A percentile compares a stretch with the other conserved stretches of the same genome.
phyloP scores from a whole-genome alignment of 2,888 invertebrate genomes.

The Acanthococcus lagerstroemiae region DNA sequence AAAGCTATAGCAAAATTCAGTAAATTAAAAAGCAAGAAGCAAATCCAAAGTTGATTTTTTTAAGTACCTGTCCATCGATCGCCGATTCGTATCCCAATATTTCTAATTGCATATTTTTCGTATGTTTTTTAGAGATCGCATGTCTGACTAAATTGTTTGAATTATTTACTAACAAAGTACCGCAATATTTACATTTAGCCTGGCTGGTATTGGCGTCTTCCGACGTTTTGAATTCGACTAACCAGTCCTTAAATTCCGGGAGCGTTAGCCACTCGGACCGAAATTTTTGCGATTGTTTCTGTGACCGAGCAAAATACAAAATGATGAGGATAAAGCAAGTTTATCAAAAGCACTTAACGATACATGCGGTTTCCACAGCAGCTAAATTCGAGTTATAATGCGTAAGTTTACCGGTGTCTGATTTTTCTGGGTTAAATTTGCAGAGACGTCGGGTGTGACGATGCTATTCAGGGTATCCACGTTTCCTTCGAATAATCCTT shows the following conservation, averaged over 20 bases:
- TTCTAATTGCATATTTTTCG: constrained; percentile 28
- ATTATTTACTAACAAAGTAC: constrained; percentile 28
- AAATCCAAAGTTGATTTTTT: not conserved
- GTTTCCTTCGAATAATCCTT: too few species aligned
- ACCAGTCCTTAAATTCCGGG: constrained; percentile 29
- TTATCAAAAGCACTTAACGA: too few species aligned
- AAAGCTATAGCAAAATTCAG: not conserved
- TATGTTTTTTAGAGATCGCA: constrained; percentile 28
- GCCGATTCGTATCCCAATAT: not conserved
- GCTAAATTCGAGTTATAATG: not conserved
- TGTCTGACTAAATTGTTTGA: constrained; percentile 27
- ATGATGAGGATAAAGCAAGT: constrained; percentile 7
- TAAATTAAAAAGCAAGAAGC: not conserved
- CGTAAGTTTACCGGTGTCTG: too few species aligned
- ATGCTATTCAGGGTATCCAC: too few species aligned
- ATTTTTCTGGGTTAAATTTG: too few species aligned
- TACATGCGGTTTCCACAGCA: not conserved
- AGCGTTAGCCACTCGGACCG: constrained; percentile 22
- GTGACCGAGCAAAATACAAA: constrained; percentile 16
- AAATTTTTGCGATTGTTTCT: constrained; percentile 26
- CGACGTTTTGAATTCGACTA: constrained; percentile 21
- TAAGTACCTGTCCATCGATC: constrained; percentile 10
- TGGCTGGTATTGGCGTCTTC: constrained; percentile 14
- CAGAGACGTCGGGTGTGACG: too few species aligned
- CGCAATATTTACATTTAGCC: constrained; percentile 24